Evolutionary conservation across 2,888 invertebrate genomes (phyloP), one percentile per base, ranked within the genome.

Genomic region (Blomia tropicalis): DNA sequence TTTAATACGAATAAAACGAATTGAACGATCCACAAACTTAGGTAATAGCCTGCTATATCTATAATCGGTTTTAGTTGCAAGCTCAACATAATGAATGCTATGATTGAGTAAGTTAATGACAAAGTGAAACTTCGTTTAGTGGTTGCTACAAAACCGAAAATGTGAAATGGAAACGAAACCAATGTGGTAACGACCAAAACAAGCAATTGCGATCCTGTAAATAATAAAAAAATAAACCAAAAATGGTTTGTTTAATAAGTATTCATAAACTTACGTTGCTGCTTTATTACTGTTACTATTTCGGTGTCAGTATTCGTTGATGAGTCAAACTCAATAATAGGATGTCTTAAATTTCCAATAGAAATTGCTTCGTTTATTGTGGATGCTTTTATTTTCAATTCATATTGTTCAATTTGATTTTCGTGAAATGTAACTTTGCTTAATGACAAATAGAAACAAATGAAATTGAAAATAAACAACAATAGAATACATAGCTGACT

Each of bases 181-280:
- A 56, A 36, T 23, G 56, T 56, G 23, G 29, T 23, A 23, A 56
- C 29, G 14, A 56, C 29, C 31, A 56, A 11, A 19, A 14, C 29
- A 14, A 56, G 29, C 11, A 32, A 29, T 27, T 56, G 25, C 19
- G 56, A 56, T 56, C 29, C 51, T 47, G 51, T 47, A 47, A 47
- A 11, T 22, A 47, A 19, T 11, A 47, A 27, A 11, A 7, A 47
- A 27, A 47, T 47, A 14, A 47, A 27, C 7, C 7, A 11, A 11
- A 11, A 19, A 47, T 11, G 17, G 17, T 36, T 11, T 36, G 7
- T 36, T n/a, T 14, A 7, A 47, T 11, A 47, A 47, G 51, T 14
- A 47, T 47, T 19, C 5, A 27, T 25, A 25, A 25, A 19, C 51
- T 47, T 47, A 47, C 51, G 7, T 47, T 47, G 23, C 14, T 47